phyloP scores from a whole-genome alignment of 2,113 vertebrate genomes.

The Cebidichthys violaceus region DNA sequence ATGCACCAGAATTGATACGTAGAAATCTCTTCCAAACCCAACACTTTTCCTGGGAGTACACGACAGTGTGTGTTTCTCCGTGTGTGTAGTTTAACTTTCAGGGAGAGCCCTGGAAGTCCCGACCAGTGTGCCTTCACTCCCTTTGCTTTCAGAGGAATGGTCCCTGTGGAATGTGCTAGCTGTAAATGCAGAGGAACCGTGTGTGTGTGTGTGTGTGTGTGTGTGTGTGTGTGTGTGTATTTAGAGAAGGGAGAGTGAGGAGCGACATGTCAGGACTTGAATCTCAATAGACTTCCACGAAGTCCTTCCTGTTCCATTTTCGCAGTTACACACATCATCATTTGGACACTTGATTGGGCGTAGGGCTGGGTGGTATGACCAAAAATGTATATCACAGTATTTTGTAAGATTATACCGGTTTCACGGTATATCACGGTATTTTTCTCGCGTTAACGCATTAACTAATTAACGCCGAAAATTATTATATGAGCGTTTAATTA shows the following conservation, averaged over 20 bases:
- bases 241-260: constrained; percentile 14
- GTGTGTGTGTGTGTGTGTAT: constrained; percentile 17
- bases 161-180: constrained; percentile 57
- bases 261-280: constrained; percentile 60
- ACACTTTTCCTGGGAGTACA: not conserved
- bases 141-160: constrained; percentile 30
- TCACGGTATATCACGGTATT: too few relatives aligned
- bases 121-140: constrained; percentile 9
- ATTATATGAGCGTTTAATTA: too few relatives aligned
- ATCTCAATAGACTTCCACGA: constrained; percentile 17
- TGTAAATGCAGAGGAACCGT: constrained; percentile 60
- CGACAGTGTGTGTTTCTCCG: not conserved
- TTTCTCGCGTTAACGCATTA: too few relatives aligned
- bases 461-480: too few relatives aligned
- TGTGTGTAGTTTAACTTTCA: not conserved
- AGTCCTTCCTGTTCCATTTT: constrained; percentile 28
- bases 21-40: not conserved
- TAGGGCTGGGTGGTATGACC: too few relatives aligned
- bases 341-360: constrained; percentile 15
- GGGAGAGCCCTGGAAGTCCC: constrained; percentile 17
- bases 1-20: not conserved
- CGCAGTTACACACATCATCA: not conserved
- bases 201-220: constrained; percentile 16
- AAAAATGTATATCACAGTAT: too few relatives aligned
- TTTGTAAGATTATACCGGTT: too few relatives aligned